phyloP scores from a whole-genome alignment of 2,797 vertebrate genomes.

The Muraenolepis orangiensis region DNA sequence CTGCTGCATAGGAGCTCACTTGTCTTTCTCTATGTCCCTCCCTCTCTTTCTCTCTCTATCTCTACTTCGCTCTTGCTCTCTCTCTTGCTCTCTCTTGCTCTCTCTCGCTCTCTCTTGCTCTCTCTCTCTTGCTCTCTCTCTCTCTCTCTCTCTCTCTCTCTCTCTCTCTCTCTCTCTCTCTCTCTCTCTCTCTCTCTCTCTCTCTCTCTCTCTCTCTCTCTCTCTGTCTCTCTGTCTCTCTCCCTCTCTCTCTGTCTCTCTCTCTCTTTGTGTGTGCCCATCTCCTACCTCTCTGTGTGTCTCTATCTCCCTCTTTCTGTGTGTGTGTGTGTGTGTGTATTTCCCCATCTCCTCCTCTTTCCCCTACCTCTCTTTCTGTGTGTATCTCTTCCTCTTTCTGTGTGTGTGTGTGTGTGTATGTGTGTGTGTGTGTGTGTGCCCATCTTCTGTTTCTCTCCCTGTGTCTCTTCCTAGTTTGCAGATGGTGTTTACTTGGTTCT shows the following conservation, averaged over 20 bases:
- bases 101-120: background rate
- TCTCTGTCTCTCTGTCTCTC: background rate
- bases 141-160: background rate
- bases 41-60: background rate
- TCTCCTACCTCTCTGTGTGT: background rate
- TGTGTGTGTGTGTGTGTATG: background rate
- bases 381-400: background rate
- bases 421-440: background rate
- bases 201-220: background rate
- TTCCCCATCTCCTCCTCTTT: background rate
- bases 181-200: background rate
- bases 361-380: background rate
- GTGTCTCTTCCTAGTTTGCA: slow-evolving; percentile 80
- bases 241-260: background rate
- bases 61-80: background rate
- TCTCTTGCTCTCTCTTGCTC: background rate
- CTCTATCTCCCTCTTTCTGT: background rate
- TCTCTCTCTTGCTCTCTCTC: background rate
- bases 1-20: background rate
- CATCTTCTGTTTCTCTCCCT: slow-evolving; percentile 18
- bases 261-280: background rate
- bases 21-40: background rate
- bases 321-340: no score
- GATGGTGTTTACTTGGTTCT: slow-evolving; percentile 96
- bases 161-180: background rate